phyloP scores from a whole-genome alignment of 2,797 vertebrate genomes.

The Hydrolagus colliei region DNA sequence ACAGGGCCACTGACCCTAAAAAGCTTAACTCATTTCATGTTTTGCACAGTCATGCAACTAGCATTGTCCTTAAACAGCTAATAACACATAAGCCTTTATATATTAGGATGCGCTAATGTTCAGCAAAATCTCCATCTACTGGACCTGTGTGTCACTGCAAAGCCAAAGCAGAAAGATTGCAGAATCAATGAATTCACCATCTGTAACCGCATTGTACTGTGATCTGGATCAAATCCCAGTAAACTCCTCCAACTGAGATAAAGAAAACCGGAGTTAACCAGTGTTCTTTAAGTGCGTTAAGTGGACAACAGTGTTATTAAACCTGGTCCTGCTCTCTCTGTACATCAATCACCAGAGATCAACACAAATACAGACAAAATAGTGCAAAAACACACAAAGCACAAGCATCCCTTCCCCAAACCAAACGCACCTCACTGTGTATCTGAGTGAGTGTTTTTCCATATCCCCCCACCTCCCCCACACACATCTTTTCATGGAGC shows the following conservation, averaged over 20 bases:
- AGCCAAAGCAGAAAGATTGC: too few species aligned
- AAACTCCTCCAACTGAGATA: too few species aligned
- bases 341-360: neutral
- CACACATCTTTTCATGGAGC: neutral
- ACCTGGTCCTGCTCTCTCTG: neutral
- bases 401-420: neutral
- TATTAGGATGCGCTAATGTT: too few species aligned
- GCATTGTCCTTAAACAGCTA: neutral
- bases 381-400: neutral
- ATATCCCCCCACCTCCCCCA: neutral
- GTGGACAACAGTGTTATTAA: neutral
- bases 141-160: too few species aligned
- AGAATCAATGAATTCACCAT: too few species aligned
- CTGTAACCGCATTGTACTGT: too few species aligned
- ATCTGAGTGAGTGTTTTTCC: neutral
- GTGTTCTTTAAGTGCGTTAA: neutral
- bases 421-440: too few species aligned
- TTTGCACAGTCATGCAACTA: neutral
- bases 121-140: too few species aligned
- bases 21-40: neutral
- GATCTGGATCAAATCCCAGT: too few species aligned
- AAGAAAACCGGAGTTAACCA: neutral
- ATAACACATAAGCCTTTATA: too few species aligned
- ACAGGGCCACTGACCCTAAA: neutral
- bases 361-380: neutral